phyloP scores from a whole-genome alignment of 1,140 invertebrate genomes.

The Eulimnadia texana region DNA sequence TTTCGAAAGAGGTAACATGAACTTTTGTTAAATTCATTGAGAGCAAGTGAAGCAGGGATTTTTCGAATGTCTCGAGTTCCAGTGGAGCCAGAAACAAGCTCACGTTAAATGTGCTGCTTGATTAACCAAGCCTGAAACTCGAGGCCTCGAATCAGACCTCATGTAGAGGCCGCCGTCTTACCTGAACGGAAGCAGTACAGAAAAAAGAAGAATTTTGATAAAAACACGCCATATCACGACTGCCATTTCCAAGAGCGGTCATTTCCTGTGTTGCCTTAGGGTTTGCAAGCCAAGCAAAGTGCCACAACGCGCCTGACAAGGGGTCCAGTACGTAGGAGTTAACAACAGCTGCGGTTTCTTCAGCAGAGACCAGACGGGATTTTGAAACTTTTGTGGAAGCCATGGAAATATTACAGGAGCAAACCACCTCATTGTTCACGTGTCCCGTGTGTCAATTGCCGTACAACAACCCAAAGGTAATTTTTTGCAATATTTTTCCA shows the following conservation, averaged over 20 bases:
- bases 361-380: too few relatives aligned
- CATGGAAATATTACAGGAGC: neutral
- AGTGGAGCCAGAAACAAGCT: neutral
- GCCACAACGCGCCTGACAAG: too few relatives aligned
- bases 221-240: neutral
- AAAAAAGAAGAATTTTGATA: neutral
- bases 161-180: neutral
- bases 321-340: too few relatives aligned
- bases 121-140: neutral
- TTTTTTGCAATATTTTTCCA: conserved; percentile 1
- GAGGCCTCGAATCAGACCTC: neutral
- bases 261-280: neutral
- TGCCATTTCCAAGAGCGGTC: neutral
- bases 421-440: neutral
- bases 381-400: too few relatives aligned
- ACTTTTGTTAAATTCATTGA: too few relatives aligned
- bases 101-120: neutral
- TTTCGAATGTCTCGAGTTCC: neutral
- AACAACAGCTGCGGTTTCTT: too few relatives aligned
- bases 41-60: too few relatives aligned
- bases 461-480: conserved; percentile 9
- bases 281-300: neutral
- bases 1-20: too few relatives aligned
- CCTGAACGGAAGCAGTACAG: neutral
- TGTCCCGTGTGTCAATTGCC: conserved; percentile 1